These are phyloP conservation scores for Mugil cephalus DNA, from an alignment of 2,113 vertebrate genomes.

Conservation along the genomic window DNA sequence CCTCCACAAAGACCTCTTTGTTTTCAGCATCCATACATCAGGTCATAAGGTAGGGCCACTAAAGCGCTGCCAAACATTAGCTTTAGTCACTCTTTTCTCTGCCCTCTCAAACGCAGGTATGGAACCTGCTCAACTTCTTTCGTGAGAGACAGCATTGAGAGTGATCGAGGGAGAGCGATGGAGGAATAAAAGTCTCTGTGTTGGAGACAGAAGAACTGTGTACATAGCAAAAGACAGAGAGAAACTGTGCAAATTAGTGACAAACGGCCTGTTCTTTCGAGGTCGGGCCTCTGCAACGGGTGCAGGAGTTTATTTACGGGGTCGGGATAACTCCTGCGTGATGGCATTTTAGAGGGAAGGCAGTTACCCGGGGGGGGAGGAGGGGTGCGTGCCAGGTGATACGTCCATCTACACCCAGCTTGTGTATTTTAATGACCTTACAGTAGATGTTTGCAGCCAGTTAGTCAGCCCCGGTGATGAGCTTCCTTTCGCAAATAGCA, in stretches of 20 bases:
- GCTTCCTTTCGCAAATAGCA: constrained; percentile 64
- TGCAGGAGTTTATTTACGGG: constrained; percentile 90
- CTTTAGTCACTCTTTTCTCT: constrained; percentile 75
- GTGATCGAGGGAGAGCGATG: constrained; percentile 26
- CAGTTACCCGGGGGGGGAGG: constrained; percentile 79
- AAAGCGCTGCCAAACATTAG: constrained; percentile 86
- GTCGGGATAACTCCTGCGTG: constrained; percentile 37
- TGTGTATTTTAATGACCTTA: constrained; percentile 75
- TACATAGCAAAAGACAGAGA: constrained; percentile 17
- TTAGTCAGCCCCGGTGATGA: constrained; percentile 51
- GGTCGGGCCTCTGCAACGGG: constrained; percentile 80
- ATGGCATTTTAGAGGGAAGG: constrained; percentile 23
- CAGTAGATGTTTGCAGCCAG: constrained; percentile 64
- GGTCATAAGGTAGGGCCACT: constrained; percentile 72
- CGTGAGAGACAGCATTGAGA: constrained; percentile 34
- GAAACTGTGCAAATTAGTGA: constrained; percentile 39
- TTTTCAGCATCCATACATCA: constrained; percentile 77
- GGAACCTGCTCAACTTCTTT: constrained; percentile 78
- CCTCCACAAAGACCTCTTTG: constrained; percentile 75
- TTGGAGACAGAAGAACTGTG: constrained; percentile 24
- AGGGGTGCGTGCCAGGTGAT: constrained; percentile 83
- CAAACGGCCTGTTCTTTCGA: constrained; percentile 70
- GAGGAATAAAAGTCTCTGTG: constrained; percentile 47
- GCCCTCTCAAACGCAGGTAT: constrained; percentile 78
- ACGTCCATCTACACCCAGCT: constrained; percentile 80